Evolutionary conservation across 2,113 vertebrate species (phyloP), one percentile per base, ranked within the genome.

Genomic region (Chloebia gouldiae): DNA sequence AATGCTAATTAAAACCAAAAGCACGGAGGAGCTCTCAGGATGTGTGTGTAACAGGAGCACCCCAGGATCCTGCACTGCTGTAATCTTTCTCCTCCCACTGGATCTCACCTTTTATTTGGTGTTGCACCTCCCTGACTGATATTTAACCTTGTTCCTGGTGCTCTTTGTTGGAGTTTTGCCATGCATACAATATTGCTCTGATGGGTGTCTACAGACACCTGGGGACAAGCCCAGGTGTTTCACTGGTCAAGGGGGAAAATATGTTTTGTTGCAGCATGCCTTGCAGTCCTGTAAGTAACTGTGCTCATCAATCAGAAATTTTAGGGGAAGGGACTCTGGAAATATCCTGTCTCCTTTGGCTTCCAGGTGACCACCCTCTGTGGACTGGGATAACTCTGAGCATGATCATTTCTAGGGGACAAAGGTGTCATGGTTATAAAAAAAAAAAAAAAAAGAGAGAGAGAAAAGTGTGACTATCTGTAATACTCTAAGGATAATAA

Each of bases 1-100:
- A 93, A 95, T 93, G 93, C 73, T 97, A 94, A 96, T 97, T 93
- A 95, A 91, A 97, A 95, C 86, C 93, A 96, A 96, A 96, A 90
- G 82, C 90, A 77, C 60, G 56, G 90, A 94, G 28, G 50, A 90
- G 82, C 82, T 78, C 45, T 93, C 51, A 51, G 88, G 88, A 96
- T 95, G 60, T 5, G 2, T 57, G 77, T 94, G 86, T 94, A 95
- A 94, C 65, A 92, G 82, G 76, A 93, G 88, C 70, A 77, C 86
- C 88, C 90, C 90, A 93, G 92, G 86, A 94, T 86, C 80, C 80
- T 94, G 53, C 56, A 39, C 30, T 79, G 60, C 65, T 88, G n/a
- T 92, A 92, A 88, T 88, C 82, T 88, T 81, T 88, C 82, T 86
- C 87, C 57, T 96, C 90, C 69, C 86, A 15, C 57, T 90, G 86